Base-by-base conservation (phyloP, 2,888 invertebrate genomes). In the Agrotis puta region DNA sequence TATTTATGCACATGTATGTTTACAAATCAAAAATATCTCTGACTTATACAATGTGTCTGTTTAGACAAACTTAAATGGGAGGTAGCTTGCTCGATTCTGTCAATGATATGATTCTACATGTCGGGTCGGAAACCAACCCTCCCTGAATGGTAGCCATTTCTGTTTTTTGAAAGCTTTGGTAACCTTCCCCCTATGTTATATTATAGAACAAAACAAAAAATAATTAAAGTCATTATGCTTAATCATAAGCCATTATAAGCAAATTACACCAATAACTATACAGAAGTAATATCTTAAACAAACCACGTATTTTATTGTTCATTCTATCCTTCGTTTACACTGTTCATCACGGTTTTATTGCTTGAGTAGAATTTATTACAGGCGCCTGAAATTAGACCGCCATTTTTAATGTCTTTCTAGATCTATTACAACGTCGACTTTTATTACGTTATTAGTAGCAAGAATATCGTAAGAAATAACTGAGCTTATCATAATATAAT, bases 331-430 rank as follows among this genome's bases (percentile, higher is more conserved):
- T 64, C 39, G 54, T 72, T 59, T 64, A 51, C 58, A 71, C 20
- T 54, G 77, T 58, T 65, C 77, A 71, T 54, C 62, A 58, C 70
- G 43, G 50, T 66, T 77, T 72, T 72, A 77, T 71, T 59, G 47
- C 63, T 48, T 51, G n/a, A 24, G 54, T 58, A 61, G 47, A 77
- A 72, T 77, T 77, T 77, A 71, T 71, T 59, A 51, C 58, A 33
- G 33, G 18, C 62, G 45, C 63, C 62, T 77, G 76, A 66, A 77
- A 77, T 71, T 59, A 77, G 77, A 71, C 22, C 57, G 50, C 65
- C 63, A 54, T 63, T 66, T 65, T 77, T 65, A 77, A 77, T 77
- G 77, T 58, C 20, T 71, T 54, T 54, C 50, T 58, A 63, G 58
- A 71, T 71, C 62, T 77, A 66, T 63, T 59, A 54, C 65, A 53